Evolutionary conservation across 2,113 vertebrate genomes (phyloP).

Genomic region (Dolichallabes microphthalmus): DNA sequence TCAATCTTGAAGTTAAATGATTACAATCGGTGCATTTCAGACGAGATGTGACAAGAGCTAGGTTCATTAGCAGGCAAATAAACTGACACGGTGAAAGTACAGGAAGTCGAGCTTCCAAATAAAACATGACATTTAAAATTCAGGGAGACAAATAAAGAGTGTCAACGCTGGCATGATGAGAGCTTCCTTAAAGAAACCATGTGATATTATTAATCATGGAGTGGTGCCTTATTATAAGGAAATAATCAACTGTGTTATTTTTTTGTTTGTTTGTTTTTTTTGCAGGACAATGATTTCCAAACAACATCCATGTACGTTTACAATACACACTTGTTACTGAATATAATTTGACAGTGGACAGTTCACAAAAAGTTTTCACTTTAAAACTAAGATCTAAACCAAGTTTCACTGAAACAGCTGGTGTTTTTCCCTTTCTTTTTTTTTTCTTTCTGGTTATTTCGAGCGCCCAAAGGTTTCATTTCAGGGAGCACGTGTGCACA

Average conservation of each 20-base stretch:
- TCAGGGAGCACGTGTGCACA: conserved; percentile 1
- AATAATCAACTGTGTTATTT: background rate
- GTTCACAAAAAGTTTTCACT: conserved; percentile 8
- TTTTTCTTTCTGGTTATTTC: background rate
- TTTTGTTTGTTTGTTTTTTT: too few species aligned
- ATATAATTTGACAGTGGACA: too few species aligned
- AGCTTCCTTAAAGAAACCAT: background rate
- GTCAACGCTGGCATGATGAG: background rate
- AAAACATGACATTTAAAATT: background rate
- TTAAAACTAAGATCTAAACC: background rate
- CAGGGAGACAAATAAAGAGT: background rate
- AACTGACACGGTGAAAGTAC: background rate
- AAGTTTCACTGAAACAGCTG: conserved; percentile 19
- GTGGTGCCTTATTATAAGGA: background rate
- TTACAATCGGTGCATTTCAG: background rate
- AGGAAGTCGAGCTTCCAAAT: background rate
- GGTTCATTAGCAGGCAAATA: too few species aligned
- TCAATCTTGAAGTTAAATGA: background rate
- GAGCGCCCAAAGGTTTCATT: background rate
- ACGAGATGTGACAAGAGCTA: background rate
- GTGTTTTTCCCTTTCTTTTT: background rate
- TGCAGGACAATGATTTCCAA: too few species aligned
- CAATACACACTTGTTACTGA: background rate
- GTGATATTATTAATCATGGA: background rate
- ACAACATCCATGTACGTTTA: background rate